phyloP scores from a whole-genome alignment of 35 echinoderm and acorn worm genomes.

The Amphiura filiformis region DNA sequence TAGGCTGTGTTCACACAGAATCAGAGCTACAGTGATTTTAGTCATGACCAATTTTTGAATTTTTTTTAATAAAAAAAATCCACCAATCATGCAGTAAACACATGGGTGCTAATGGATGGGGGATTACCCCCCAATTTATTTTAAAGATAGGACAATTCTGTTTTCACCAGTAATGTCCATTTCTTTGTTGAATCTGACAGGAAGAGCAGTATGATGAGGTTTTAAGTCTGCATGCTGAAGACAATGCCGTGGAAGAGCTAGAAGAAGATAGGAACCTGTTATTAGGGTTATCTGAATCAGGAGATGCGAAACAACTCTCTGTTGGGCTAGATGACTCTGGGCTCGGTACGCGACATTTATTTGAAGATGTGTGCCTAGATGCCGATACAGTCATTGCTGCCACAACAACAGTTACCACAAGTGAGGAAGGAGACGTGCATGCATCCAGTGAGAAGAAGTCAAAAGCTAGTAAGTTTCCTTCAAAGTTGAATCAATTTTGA shows the following conservation, averaged over 20 bases:
- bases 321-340: slow-evolving; percentile 37
- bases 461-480: slow-evolving; percentile 22
- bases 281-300: not conserved
- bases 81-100: no score
- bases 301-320: slow-evolving; percentile 20
- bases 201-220: slow-evolving; percentile 1
- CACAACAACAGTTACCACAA: slow-evolving; percentile 22
- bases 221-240: not conserved
- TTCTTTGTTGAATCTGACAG: no score
- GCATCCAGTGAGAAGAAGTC: not conserved
- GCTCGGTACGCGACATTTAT: slow-evolving; percentile 28
- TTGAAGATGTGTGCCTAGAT: slow-evolving; percentile 31
- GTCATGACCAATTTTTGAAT: no score
- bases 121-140: no score
- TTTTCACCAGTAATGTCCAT: no score
- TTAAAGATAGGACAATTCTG: no score
- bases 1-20: no score
- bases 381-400: not conserved
- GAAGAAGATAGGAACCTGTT: not conserved
- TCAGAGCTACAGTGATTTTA: no score
- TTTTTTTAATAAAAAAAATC: no score
- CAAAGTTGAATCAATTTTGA: not conserved
- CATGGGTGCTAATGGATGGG: no score
- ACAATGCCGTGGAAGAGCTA: not conserved
- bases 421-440: slow-evolving; percentile 16